Conservation (phyloP, 2,113 vertebrate species). For the Vicugna pacos region DNA sequence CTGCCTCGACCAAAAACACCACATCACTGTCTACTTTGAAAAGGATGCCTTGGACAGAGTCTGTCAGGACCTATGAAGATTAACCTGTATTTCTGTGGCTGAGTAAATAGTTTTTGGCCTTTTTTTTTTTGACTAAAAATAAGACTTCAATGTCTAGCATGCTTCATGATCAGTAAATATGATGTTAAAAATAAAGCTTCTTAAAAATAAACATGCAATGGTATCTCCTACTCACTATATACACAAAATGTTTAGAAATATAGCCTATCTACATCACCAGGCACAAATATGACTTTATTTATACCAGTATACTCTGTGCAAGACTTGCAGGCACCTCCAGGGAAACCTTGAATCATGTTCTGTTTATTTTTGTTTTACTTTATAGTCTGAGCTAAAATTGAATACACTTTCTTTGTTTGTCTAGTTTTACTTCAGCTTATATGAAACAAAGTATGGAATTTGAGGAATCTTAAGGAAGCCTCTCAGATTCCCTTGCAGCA, state of each 20-base stretch:
- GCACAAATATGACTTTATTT: constrained; percentile 72
- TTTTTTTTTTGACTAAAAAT: constrained; percentile 34
- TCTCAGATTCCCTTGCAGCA: background rate
- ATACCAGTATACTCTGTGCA: constrained; percentile 23
- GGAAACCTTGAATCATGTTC: constrained; percentile 69
- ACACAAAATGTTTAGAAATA: constrained; percentile 66
- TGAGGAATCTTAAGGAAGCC: background rate
- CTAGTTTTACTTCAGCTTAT: constrained; percentile 59
- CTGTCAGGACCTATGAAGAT: background rate
- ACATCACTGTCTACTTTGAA: background rate
- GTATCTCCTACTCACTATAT: constrained; percentile 16
- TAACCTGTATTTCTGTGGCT: background rate
- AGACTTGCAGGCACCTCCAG: constrained; percentile 73
- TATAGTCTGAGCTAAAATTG: constrained; percentile 63
- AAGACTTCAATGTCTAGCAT: constrained; percentile 26
- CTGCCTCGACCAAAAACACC: background rate
- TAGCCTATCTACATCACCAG: constrained; percentile 21
- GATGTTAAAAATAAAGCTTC: constrained; percentile 52
- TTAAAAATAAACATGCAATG: constrained; percentile 66
- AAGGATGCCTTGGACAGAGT: background rate
- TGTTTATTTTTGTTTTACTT: constrained; percentile 75
- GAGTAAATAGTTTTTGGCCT: background rate
- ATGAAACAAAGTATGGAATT: background rate
- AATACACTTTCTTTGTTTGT: constrained; percentile 42
- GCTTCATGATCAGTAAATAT: constrained; percentile 28